Evolutionary conservation across 2,888 invertebrate species (phyloP).

Genomic region (Drosophila hawaiiensis): DNA sequence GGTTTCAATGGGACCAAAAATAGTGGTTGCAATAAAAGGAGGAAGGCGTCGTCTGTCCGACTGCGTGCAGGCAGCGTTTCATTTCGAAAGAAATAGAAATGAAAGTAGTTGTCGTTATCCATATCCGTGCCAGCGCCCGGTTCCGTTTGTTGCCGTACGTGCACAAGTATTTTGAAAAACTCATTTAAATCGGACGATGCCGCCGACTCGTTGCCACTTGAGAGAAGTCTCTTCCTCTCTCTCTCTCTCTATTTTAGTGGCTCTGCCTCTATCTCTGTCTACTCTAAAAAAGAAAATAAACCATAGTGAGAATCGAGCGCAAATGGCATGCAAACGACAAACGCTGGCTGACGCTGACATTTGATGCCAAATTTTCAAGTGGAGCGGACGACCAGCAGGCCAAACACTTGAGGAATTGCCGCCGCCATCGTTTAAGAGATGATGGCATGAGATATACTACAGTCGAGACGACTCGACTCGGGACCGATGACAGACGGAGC

Average conservation of each 20-base stretch:
- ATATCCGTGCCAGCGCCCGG: constrained; percentile 49
- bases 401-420: constrained; percentile 82
- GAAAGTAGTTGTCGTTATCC: constrained; percentile 69
- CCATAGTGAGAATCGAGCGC: constrained; percentile 76
- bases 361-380: constrained; percentile 82
- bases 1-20: constrained; percentile 49
- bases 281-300: constrained; percentile 34
- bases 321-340: constrained; percentile 76
- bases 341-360: constrained; percentile 74
- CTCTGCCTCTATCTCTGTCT: neutral
- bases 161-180: constrained; percentile 80
- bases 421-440: constrained; percentile 77
- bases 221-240: constrained; percentile 10
- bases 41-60: constrained; percentile 34
- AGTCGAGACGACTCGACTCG: constrained; percentile 27
- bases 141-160: constrained; percentile 65
- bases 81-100: constrained; percentile 54
- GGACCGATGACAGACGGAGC: constrained; percentile 4
- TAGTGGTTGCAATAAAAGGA: constrained; percentile 61
- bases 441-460: constrained; percentile 78
- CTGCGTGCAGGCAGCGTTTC: constrained; percentile 61
- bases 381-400: constrained; percentile 62
- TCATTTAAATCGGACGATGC: constrained; percentile 76
- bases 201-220: constrained; percentile 58
- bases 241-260: neutral